Evolutionary conservation across 2,888 invertebrate genomes (phyloP).

Genomic region (Fragum sueziense): DNA sequence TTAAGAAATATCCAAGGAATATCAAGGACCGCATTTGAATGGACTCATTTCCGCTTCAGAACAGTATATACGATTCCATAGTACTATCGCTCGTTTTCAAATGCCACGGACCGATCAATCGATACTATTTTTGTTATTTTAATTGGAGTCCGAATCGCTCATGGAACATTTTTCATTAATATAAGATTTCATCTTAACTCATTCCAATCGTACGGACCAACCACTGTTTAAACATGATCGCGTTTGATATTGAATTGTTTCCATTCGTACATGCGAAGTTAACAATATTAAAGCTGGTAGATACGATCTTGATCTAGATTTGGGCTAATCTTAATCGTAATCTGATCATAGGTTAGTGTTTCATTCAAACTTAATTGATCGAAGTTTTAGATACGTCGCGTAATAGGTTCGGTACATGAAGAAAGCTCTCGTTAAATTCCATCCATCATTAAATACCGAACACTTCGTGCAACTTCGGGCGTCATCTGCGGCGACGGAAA

Average conservation of each 20-base stretch:
- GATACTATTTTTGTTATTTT: not conserved
- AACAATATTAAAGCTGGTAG: slow-evolving; percentile 12
- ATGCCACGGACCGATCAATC: not conserved
- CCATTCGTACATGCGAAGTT: slow-evolving; percentile 7
- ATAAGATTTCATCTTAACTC: slow-evolving; percentile 4
- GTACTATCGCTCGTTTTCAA: not conserved
- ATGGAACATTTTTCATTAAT: not conserved
- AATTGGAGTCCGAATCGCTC: not conserved
- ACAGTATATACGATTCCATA: too few relatives aligned
- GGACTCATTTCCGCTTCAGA: too few relatives aligned
- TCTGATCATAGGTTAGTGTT: slow-evolving; percentile 14
- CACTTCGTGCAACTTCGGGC: too few relatives aligned
- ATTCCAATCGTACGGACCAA: not conserved
- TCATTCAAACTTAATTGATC: slow-evolving; percentile 22
- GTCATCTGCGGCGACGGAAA: too few relatives aligned
- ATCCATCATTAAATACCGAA: too few relatives aligned
- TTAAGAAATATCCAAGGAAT: too few relatives aligned
- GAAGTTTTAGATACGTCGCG: slow-evolving; percentile 10
- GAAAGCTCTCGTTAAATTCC: too few relatives aligned
- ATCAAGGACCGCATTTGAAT: too few relatives aligned
- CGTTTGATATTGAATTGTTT: slow-evolving; percentile 15
- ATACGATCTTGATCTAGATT: slow-evolving; percentile 15
- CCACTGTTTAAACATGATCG: slow-evolving; percentile 13
- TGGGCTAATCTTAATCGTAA: slow-evolving; percentile 21
- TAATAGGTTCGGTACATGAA: slow-evolving; percentile 8